phyloP scores from a whole-genome alignment of 2,888 invertebrate species.

The Heliconius charithonia region DNA sequence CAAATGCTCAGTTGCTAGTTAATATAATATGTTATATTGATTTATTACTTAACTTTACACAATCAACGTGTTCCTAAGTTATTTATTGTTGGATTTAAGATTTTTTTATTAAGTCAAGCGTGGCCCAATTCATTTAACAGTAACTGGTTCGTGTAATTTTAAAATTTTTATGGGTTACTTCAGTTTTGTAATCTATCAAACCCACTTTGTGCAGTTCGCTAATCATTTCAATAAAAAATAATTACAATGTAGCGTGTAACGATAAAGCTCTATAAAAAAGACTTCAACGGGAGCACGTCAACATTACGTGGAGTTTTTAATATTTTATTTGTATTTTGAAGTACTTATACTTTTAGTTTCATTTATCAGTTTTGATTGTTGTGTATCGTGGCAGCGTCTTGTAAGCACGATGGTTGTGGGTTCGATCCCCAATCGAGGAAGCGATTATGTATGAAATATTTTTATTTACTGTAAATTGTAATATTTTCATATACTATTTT shows the following conservation, averaged over 20 bases:
- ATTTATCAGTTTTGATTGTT: background rate
- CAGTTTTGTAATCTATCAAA: constrained; percentile 12
- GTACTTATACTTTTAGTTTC: background rate
- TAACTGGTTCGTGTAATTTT: constrained; percentile 10
- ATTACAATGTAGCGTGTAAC: constrained; percentile 6
- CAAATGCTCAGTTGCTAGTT: constrained; percentile 14
- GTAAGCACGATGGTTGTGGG: background rate
- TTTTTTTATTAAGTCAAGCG: background rate
- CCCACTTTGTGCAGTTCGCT: constrained; percentile 8
- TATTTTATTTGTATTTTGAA: background rate
- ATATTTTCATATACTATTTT: no score
- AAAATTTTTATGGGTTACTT: constrained; percentile 21
- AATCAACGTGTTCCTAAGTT: constrained; percentile 25
- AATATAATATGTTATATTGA: constrained; percentile 12
- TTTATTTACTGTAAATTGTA: background rate
- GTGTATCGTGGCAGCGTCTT: background rate
- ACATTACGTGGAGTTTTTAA: constrained; percentile 12
- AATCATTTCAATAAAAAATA: constrained; percentile 14
- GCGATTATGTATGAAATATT: no score
- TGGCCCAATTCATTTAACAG: constrained; percentile 18
- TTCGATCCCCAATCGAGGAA: background rate
- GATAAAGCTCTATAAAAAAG: constrained; percentile 40
- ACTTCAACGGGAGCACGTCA: constrained; percentile 44
- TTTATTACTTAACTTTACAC: constrained; percentile 19
- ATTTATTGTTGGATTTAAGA: constrained; percentile 24